Evolutionary conservation across 2,113 vertebrate genomes (phyloP).

Genomic region (Cynoglossus semilaevis): DNA sequence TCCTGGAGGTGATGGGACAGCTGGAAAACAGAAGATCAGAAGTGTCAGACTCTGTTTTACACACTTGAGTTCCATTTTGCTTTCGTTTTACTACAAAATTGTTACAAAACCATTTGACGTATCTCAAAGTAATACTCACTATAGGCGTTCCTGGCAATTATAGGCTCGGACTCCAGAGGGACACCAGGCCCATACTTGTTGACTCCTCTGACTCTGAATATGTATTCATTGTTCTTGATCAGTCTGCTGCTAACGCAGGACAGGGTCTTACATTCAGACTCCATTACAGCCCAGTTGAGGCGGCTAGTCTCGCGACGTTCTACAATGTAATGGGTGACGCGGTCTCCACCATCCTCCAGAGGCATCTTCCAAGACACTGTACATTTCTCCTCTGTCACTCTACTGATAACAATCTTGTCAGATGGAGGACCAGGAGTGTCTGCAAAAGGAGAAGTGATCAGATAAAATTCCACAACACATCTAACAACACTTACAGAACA

Average conservation of each 20-base stretch:
- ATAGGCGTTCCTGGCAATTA: conserved; percentile 93
- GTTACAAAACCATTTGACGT: background rate
- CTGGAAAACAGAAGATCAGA: conserved; percentile 57
- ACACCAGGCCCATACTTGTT: conserved; percentile 95
- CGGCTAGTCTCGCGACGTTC: conserved; percentile 97
- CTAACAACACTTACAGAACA: too few relatives aligned
- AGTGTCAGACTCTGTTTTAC: background rate
- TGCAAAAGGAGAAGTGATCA: conserved; percentile 43
- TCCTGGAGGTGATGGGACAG: conserved; percentile 86
- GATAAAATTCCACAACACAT: background rate
- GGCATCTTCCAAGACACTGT: conserved; percentile 92
- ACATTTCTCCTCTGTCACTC: conserved; percentile 97
- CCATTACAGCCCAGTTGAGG: conserved; percentile 95
- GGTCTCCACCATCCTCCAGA: conserved; percentile 90
- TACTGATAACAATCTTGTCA: conserved; percentile 85
- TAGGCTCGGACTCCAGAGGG: conserved; percentile 85
- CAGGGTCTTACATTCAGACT: conserved; percentile 89
- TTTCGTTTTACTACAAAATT: background rate
- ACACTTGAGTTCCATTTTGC: background rate
- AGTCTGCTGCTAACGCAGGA: conserved; percentile 88
- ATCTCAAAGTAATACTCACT: conserved; percentile 75
- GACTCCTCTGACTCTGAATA: conserved; percentile 93
- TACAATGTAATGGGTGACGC: conserved; percentile 86
- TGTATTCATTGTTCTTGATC: conserved; percentile 97
- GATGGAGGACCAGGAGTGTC: conserved; percentile 91